Conservation (phyloP, 2,888 invertebrate species). For the Sialis fuliginosa region DNA sequence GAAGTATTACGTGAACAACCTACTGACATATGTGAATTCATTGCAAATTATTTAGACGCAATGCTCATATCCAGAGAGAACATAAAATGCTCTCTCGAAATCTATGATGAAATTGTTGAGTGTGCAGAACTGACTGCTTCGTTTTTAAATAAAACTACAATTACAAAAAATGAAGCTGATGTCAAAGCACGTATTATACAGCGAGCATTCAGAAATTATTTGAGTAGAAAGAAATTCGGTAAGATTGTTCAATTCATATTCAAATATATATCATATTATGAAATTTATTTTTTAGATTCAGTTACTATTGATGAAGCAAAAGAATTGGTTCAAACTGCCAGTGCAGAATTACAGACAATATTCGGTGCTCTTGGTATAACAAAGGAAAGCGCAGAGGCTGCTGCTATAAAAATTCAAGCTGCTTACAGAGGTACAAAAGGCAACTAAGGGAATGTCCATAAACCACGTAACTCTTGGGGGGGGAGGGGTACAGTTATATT, state of each 20-base stretch:
- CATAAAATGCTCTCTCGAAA: slow-evolving; percentile 22
- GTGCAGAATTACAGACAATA: background rate
- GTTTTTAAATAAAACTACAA: slow-evolving; percentile 18
- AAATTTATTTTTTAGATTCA: no score
- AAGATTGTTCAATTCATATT: background rate
- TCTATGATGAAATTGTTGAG: slow-evolving; percentile 21
- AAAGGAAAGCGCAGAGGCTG: background rate
- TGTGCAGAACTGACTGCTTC: slow-evolving; percentile 19
- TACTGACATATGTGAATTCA: slow-evolving; percentile 39
- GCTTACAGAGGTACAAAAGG: slow-evolving; percentile 19
- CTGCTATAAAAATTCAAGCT: slow-evolving; percentile 17
- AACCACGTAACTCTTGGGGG: no score
- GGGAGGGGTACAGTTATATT: no score
- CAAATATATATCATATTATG: background rate
- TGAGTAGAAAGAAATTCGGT: slow-evolving; percentile 9
- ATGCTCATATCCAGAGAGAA: slow-evolving; percentile 46
- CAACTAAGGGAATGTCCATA: no score
- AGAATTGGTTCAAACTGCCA: no score
- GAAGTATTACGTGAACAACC: slow-evolving; percentile 57
- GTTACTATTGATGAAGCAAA: no score
- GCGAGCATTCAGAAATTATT: slow-evolving; percentile 14
- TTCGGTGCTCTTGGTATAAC: background rate
- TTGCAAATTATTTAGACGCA: slow-evolving; percentile 49
- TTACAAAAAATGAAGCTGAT: slow-evolving; percentile 19
- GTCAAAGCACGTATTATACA: slow-evolving; percentile 19